phyloP scores from a whole-genome alignment of 2,888 invertebrate genomes.

The Capitulum mitella region DNA sequence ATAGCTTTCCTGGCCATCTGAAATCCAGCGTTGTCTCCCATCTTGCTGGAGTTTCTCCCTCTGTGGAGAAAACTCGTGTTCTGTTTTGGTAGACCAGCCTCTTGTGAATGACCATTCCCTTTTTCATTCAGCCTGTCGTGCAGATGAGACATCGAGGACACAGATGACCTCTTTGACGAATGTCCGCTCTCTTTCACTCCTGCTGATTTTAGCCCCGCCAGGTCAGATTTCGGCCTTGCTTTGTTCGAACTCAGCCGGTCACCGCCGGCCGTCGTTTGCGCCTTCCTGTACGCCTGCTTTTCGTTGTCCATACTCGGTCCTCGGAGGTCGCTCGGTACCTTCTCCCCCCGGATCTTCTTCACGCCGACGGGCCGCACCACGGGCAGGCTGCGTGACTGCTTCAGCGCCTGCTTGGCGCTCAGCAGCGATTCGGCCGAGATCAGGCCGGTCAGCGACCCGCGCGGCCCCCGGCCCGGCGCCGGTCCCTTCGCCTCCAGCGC shows the following conservation, averaged over 20 bases:
- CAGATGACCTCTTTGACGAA: no score
- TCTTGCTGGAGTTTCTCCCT: not conserved
- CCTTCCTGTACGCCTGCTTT: no score
- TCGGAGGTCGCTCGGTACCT: not conserved
- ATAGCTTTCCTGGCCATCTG: conserved; percentile 2
- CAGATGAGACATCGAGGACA: no score
- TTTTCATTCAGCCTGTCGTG: no score
- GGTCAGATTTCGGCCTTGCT: no score
- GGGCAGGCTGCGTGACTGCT: not conserved
- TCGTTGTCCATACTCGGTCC: no score
- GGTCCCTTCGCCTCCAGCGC: not conserved
- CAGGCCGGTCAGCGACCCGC: not conserved
- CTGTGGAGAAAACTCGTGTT: not conserved
- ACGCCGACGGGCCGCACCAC: not conserved
- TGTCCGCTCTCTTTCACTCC: no score
- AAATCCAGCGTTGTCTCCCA: not conserved
- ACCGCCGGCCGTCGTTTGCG: no score
- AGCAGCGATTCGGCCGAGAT: not conserved
- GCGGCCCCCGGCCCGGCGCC: not conserved
- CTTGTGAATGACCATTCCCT: no score
- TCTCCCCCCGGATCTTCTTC: not conserved
- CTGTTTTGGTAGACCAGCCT: not conserved
- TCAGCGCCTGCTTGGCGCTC: not conserved
- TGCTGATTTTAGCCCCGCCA: no score
- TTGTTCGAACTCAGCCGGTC: no score